Evolutionary conservation across 1,140 invertebrate species (phyloP), one percentile per base, ranked within the genome.

Genomic region (Theocolax elegans): DNA sequence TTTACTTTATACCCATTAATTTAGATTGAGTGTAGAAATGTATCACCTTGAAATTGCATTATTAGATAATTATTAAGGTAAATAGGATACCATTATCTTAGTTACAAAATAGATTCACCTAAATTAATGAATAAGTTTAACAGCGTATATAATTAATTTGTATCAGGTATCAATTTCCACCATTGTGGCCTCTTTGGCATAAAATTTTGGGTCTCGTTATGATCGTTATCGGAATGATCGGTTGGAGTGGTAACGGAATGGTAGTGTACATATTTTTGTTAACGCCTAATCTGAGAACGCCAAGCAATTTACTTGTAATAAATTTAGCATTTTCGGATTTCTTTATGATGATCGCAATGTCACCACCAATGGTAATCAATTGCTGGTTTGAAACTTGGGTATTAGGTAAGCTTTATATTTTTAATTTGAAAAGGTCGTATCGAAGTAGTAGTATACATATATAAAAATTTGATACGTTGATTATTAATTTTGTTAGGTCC

Each of bases 301-400:
- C 94, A 13, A 93, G 93, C 65, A 96, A 96, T 83, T 81, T 95
- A 63, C 87, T 95, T 31, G 91, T 95, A 12, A 89, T 95, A 46
- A 96, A 96, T 84, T 86, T 96, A 74, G 94, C 94, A 8, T 91
- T 95, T 80, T 94, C 92, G 10, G 94, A 97, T 79, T 95, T 96
- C 77, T 83, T 91, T 40, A 96, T 97, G 92, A 96, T 96, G 93
- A 86, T 92, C 65, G 84, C 84, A 64, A 94, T 95, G 91, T 89
- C 91, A 72, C 93, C 94, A 25, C 88, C 93, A 67, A 95, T 95
- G 93, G 90, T 85, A 35, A 89, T 94, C 70, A 96, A 94, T 84
- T 93, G 94, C 82, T 95, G 93, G 78, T 89, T 92, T 75, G 93
- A 95, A 86, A 95, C 93, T 9, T 96, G 94, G 94, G 89, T 93